A percentile compares a stretch with the other conserved stretches of the same genome.
Conservation (phyloP, 2,888 invertebrate genomes). For the Plutella xylostella region DNA sequence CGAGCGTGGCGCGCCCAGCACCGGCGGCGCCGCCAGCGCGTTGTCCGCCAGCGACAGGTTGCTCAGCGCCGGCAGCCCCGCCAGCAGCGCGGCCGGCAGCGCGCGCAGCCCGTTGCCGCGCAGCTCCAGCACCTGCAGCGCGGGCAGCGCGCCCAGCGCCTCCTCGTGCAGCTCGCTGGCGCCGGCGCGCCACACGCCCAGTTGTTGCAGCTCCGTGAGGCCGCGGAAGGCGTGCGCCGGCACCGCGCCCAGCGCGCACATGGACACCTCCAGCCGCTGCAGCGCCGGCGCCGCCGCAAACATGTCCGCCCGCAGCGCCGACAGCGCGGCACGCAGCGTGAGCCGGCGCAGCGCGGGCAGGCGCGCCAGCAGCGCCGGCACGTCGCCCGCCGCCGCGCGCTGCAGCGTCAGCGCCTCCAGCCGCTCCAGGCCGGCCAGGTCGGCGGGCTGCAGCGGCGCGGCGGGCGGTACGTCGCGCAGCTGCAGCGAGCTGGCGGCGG, state of each 20-base stretch:
- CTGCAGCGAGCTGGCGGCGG: no score
- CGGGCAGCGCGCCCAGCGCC: conserved; percentile 1
- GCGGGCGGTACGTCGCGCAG: conserved; percentile 10
- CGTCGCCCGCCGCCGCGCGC: background rate
- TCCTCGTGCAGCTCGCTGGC: conserved; percentile 6
- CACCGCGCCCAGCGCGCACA: background rate
- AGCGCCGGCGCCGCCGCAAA: background rate
- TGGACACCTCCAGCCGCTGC: background rate
- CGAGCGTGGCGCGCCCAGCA: background rate
- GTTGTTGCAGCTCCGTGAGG: background rate
- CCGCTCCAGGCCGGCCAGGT: background rate
- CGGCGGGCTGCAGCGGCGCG: background rate
- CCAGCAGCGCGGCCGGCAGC: conserved; percentile 6
- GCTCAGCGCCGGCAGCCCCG: conserved; percentile 6
- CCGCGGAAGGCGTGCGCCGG: background rate
- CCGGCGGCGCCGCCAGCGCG: conserved; percentile 1
- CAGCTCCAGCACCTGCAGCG: conserved; percentile 7
- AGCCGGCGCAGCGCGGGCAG: background rate
- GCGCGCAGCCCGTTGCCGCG: conserved; percentile 2
- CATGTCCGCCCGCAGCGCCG: background rate
- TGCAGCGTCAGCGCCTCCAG: background rate
- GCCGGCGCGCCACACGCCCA: conserved; percentile 10
- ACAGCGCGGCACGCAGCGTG: background rate
- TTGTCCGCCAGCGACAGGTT: conserved; percentile 2
- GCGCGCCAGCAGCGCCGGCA: background rate